A percentile compares a stretch with the other conserved stretches of the same genome.
Conservation (phyloP, 2,888 invertebrate species). For the Bombylius discolor region DNA sequence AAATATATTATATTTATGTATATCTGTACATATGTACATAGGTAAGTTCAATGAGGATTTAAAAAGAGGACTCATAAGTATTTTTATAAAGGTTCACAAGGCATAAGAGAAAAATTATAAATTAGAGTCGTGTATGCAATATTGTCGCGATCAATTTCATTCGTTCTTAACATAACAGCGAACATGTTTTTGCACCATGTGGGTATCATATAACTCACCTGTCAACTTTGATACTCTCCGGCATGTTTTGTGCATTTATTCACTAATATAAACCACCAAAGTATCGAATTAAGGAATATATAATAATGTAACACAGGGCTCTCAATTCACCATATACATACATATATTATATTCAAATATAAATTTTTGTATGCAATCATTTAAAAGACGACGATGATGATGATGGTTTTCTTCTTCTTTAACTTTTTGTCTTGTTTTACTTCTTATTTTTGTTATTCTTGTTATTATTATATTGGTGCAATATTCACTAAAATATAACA, state of each 20-base stretch:
- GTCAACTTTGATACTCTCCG: constrained; percentile 14
- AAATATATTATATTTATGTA: too few relatives aligned
- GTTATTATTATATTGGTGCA: too few relatives aligned
- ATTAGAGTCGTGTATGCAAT: constrained; percentile 16
- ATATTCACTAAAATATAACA: too few relatives aligned
- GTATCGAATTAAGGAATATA: neutral
- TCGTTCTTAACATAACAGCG: constrained; percentile 14
- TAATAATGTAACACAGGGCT: too few relatives aligned
- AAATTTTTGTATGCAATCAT: too few relatives aligned
- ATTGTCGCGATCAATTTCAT: constrained; percentile 16
- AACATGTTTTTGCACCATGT: constrained; percentile 16
- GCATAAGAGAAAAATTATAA: constrained; percentile 12
- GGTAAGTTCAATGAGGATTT: too few relatives aligned
- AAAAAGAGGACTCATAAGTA: neutral
- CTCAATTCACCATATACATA: too few relatives aligned
- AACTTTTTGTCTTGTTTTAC: too few relatives aligned
- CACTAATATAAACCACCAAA: neutral
- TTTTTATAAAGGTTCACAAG: neutral
- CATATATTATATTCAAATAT: too few relatives aligned
- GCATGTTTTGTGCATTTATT: constrained; percentile 9
- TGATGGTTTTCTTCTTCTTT: too few relatives aligned
- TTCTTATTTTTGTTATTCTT: too few relatives aligned
- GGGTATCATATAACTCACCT: constrained; percentile 16
- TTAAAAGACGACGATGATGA: too few relatives aligned
- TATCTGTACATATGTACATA: neutral